Conservation (phyloP, 2,797 vertebrate species). For the Falco cherrug region DNA sequence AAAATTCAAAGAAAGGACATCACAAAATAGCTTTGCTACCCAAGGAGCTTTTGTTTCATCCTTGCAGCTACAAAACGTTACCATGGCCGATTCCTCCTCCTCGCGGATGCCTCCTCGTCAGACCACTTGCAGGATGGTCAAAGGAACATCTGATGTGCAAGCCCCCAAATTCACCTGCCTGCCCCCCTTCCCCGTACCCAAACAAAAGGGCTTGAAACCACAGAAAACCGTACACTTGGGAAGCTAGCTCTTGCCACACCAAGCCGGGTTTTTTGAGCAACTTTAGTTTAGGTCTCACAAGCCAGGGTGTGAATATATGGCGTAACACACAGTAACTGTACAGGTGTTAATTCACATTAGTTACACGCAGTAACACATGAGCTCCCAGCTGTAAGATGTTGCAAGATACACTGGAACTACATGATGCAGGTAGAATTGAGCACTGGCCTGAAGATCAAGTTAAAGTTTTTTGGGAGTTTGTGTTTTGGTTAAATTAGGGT, state of each 20-base stretch:
- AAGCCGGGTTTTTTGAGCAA: neutral
- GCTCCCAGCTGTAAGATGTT: neutral
- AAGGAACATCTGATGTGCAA: neutral
- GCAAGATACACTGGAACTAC: neutral
- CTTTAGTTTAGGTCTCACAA: neutral
- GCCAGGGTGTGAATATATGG: neutral
- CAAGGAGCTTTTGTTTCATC: neutral
- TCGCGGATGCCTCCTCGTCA: fast-evolving
- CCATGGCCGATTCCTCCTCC: fast-evolving
- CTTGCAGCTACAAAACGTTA: neutral
- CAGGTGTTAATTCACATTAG: neutral
- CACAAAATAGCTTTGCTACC: neutral
- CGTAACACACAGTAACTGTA: no score
- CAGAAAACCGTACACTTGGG: fast-evolving
- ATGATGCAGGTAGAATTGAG: neutral
- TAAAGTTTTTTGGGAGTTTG: neutral
- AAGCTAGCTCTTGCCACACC: neutral
- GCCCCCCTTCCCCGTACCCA: neutral
- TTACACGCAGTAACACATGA: fast-evolving
- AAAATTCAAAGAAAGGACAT: neutral
- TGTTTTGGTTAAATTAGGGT: neutral
- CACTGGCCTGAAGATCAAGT: neutral
- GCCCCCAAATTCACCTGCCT: neutral
- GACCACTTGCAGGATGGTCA: fast-evolving
- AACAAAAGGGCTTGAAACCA: neutral